Conservation (phyloP, 2,797 vertebrate species). For the Xerus rutilus region DNA sequence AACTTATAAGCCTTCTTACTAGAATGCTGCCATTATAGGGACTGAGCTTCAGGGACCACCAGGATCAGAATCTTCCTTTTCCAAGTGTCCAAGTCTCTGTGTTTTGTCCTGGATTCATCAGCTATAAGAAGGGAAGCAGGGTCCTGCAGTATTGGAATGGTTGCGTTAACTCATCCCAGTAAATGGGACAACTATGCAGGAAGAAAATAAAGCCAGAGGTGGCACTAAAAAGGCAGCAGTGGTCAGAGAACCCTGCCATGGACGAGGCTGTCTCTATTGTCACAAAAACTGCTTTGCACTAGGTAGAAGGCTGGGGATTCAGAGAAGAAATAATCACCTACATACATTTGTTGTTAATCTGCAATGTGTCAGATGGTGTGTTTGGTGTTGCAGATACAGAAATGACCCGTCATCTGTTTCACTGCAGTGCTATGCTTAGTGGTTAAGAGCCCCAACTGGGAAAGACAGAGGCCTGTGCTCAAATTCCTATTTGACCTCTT, state of each 20-base stretch:
- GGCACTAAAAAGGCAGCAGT: accelerated
- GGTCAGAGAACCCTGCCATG: too few species aligned
- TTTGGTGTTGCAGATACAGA: background rate
- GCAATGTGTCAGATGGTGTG: background rate
- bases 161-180: background rate
- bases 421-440: background rate
- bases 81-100: background rate
- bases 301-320: too few species aligned
- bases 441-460: background rate
- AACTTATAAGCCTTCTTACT: background rate
- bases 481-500: background rate
- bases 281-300: background rate
- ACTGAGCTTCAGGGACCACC: background rate
- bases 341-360: background rate
- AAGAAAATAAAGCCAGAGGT: background rate
- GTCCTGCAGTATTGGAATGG: accelerated
- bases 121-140: background rate
- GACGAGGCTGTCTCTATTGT: background rate
- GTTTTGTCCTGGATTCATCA: background rate
- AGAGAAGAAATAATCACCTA: background rate
- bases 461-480: background rate
- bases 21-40: background rate
- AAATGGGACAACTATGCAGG: background rate
- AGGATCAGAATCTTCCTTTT: background rate
- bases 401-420: background rate